These are phyloP conservation scores for Schizothorax lantsangensis DNA, from an alignment of 2,797 vertebrate genomes.

Conservation along the genomic window DNA sequence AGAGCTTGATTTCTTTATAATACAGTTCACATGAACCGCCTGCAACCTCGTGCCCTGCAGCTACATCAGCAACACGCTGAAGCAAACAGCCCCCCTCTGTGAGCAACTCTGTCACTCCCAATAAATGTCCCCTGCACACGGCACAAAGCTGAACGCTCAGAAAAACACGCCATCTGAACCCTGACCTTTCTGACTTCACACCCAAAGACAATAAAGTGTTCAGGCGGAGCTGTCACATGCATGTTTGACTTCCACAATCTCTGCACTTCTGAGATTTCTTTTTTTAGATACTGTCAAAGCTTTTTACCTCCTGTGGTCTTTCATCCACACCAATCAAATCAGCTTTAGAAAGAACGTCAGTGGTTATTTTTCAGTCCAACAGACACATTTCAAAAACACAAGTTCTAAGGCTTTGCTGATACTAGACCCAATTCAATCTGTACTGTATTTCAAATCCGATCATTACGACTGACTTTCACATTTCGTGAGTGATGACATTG, in stretches of 20 bases:
- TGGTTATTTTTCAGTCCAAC: constrained; percentile 18
- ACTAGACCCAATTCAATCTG: neutral
- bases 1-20: constrained; percentile 50
- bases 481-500: neutral
- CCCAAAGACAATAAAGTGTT: constrained; percentile 23
- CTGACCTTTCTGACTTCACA: constrained; percentile 33
- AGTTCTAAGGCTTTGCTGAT: neutral
- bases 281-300: constrained; percentile 23
- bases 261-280: neutral
- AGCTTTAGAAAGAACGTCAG: neutral
- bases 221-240: constrained; percentile 12
- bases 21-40: constrained; percentile 41
- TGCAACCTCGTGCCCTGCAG: constrained; percentile 49
- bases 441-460: constrained; percentile 4
- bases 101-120: constrained; percentile 54
- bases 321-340: neutral
- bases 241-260: constrained; percentile 4
- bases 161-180: constrained; percentile 37
- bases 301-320: constrained; percentile 10
- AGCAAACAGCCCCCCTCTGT: constrained; percentile 44
- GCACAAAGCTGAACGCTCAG: constrained; percentile 39
- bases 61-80: constrained; percentile 41
- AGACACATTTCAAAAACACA: neutral
- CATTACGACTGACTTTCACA: constrained; percentile 9
- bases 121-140: constrained; percentile 34